Conservation (phyloP, 2,113 vertebrate species). For the Tupaia chinensis region DNA sequence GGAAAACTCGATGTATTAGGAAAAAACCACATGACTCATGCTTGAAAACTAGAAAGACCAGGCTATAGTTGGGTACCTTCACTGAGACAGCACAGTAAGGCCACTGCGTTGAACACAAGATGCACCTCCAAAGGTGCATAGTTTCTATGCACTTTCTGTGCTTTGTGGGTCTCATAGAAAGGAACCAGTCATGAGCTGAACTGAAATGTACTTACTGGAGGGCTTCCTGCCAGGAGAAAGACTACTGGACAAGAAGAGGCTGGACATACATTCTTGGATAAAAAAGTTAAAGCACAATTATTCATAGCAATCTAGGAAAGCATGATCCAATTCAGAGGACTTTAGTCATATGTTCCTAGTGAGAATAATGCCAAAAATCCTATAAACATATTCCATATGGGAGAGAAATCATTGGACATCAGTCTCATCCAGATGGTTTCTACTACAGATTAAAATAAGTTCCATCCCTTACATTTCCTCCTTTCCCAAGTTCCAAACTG, state of each 20-base stretch:
- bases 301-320: neutral
- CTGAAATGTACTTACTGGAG: neutral
- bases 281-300: neutral
- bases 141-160: neutral
- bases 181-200: neutral
- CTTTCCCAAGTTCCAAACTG: neutral
- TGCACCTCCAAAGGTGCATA: accelerated
- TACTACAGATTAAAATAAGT: neutral
- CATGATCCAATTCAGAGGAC: neutral
- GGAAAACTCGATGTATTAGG: neutral
- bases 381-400: neutral
- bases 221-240: neutral
- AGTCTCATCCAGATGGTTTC: neutral
- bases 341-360: neutral
- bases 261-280: neutral
- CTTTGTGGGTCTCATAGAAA: neutral
- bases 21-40: neutral
- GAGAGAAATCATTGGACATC: neutral
- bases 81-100: neutral
- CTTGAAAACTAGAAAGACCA: neutral
- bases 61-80: neutral
- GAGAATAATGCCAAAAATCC: neutral
- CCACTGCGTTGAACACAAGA: neutral
- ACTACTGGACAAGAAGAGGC: neutral
- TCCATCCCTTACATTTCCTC: neutral